These are phyloP conservation scores for Crotalus tigris DNA, from an alignment of 2,113 vertebrate species.

Conservation along the genomic window DNA sequence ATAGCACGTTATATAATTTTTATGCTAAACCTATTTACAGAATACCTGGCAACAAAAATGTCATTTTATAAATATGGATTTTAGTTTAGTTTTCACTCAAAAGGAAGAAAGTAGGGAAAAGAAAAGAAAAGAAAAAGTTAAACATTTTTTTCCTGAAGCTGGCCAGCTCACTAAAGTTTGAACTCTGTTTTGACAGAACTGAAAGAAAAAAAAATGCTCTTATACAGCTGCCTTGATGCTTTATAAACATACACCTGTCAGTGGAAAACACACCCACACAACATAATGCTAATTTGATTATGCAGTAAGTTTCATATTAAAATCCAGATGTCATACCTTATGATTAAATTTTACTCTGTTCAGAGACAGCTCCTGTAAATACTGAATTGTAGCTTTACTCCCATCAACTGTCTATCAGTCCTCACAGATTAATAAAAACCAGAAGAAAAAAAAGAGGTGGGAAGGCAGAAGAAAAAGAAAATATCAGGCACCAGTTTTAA, in stretches of 20 bases:
- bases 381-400: not conserved
- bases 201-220: not conserved
- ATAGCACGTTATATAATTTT: not conserved
- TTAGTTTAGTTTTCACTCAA: not conserved
- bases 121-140: not conserved
- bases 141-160: not conserved
- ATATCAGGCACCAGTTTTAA: not conserved
- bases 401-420: not conserved
- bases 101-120: not conserved
- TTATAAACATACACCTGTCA: not conserved
- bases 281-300: not conserved
- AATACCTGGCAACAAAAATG: not conserved
- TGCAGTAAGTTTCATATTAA: not conserved
- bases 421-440: not conserved
- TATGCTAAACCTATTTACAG: not conserved
- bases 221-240: not conserved
- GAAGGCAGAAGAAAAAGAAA: not conserved
- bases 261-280: not conserved
- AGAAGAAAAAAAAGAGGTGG: not conserved
- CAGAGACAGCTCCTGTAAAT: not conserved
- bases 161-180: not conserved
- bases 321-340: not conserved
- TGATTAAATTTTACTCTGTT: not conserved
- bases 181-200: not conserved
- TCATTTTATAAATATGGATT: not conserved